Percentiles rank a stretch among this genome's conserved stretches.
Evolutionary conservation across 2,797 vertebrate species (phyloP).

Genomic region (Channallabes apus): DNA sequence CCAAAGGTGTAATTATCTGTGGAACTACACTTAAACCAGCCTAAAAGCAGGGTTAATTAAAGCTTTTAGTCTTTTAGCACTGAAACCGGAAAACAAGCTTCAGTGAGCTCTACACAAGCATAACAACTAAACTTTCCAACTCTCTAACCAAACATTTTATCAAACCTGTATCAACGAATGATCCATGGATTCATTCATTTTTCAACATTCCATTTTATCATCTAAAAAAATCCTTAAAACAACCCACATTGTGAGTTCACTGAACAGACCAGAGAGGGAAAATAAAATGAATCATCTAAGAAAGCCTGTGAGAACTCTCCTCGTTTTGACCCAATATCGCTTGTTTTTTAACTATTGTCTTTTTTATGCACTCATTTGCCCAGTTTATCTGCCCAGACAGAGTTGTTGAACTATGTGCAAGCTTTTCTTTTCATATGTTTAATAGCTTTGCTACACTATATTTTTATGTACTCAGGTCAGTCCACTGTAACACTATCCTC

Average conservation of each 20-base stretch:
- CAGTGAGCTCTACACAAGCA: too few relatives aligned
- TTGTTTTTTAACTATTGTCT: neutral
- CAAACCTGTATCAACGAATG: too few relatives aligned
- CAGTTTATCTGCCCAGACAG: neutral
- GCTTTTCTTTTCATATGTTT: neutral
- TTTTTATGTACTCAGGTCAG: neutral
- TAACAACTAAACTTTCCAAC: too few relatives aligned
- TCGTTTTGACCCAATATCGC: neutral
- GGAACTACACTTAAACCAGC: too few relatives aligned
- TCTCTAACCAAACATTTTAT: too few relatives aligned
- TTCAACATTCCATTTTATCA: neutral
- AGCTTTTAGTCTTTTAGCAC: too few relatives aligned
- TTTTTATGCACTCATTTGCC: neutral
- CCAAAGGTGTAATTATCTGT: too few relatives aligned
- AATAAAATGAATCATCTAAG: neutral
- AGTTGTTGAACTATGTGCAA: neutral
- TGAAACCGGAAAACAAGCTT: too few relatives aligned
- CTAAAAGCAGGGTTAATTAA: too few relatives aligned
- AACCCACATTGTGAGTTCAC: neutral
- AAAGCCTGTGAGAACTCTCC: neutral
- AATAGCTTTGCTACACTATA: neutral
- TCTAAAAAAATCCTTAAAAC: neutral
- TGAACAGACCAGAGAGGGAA: neutral
- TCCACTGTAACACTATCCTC: neutral
- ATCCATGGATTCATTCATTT: neutral